Base-by-base conservation (phyloP, 1,140 invertebrate genomes). In the Neodiprion pinetum region DNA sequence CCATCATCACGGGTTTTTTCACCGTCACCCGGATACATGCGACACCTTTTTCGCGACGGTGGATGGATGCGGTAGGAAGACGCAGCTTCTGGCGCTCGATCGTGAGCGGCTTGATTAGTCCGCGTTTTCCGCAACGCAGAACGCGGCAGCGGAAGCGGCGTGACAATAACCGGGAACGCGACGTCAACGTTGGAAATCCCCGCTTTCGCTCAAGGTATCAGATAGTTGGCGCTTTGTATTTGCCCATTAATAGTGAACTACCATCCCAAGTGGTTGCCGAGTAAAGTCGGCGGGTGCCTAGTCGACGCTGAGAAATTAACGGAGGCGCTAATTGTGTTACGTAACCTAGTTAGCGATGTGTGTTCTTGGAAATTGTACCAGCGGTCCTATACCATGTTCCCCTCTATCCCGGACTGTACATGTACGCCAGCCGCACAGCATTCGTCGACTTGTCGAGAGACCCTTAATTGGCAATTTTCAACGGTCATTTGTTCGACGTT, bases 181-280 rank as follows among this genome's bases (percentile, higher is more conserved):
- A 61, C 11, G 53, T 61, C 53, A 17, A 61, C 53, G 53, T 9
- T 61, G 53, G 53, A 61, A 21, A 69, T 11, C 17, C 23, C 14
- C 40, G 40, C 67, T 23, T 61, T 5, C 53, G 11, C 23, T 23
- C 17, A 11, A 69, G 11, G 7, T 69, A 7, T 14, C 67, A 69
- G 83, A 82, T 83, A 83, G 82, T 81, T 78, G 81, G 75, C 82
- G 82, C 83, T 84, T 87, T 87, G 84, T 86, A 84, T 86, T 86
- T 84, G 85, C 85, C 85, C 83, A 86, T 86, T 87, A 85, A 86
- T 85, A 85, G 81, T 73, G 82, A 85, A 85, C 83, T 81, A 85
- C 84, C 82, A 82, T 82, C 79, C 80, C 75, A 78, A 61, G 53
- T 61, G 53, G 53, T 61, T 61, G 53, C 53, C 53, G 53, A 61